Conservation (phyloP, 2,113 vertebrate genomes). For the Otocyon megalotis region DNA sequence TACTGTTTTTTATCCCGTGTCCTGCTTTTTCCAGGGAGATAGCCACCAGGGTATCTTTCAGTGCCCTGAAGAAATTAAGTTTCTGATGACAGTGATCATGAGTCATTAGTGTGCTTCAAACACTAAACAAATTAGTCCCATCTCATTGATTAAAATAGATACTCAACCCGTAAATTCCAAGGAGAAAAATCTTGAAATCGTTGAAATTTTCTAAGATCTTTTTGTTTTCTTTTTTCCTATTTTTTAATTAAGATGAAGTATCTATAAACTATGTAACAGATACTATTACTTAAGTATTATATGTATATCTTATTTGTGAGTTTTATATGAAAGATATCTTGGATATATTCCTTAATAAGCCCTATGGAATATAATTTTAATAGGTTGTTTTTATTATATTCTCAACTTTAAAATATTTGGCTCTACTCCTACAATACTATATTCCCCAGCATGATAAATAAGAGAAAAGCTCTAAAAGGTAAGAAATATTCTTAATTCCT, state of each 20-base stretch:
- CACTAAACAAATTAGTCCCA: neutral
- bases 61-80: neutral
- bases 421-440: neutral
- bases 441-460: slow-evolving; percentile 11
- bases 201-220: slow-evolving; percentile 12
- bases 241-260: slow-evolving; percentile 27
- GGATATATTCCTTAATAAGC: slow-evolving; percentile 15
- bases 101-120: slow-evolving; percentile 54
- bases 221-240: neutral
- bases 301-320: slow-evolving; percentile 6
- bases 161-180: slow-evolving; percentile 34
- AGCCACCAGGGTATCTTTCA: neutral
- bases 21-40: neutral
- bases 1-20: neutral
- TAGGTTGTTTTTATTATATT: slow-evolving; percentile 40
- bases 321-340: neutral
- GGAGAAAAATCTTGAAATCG: neutral
- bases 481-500: slow-evolving; percentile 47
- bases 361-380: neutral
- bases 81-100: neutral
- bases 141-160: slow-evolving; percentile 43
- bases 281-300: neutral
- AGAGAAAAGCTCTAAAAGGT: slow-evolving; percentile 1
- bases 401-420: slow-evolving; percentile 38
- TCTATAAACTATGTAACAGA: neutral